Percentiles rank a stretch among this genome's conserved stretches.
Conservation (phyloP, 2,113 vertebrate genomes). For the Takifugu flavidus region DNA sequence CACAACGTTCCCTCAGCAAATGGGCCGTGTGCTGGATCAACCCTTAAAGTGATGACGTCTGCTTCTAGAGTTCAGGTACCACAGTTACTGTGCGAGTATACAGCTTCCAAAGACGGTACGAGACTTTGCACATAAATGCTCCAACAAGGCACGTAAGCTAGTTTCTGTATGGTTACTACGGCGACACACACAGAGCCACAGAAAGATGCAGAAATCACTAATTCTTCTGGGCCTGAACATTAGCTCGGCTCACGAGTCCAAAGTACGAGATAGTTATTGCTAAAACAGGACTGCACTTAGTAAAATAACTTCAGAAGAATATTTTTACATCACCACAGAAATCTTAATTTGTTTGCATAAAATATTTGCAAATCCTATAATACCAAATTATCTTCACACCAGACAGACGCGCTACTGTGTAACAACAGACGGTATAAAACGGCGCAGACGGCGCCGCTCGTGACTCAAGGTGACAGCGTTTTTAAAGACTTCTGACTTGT, state of each 20-base stretch:
- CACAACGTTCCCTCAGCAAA: conserved; percentile 26
- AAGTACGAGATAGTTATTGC: conserved; percentile 65
- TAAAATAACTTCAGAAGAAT: conserved; percentile 55
- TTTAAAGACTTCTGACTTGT: conserved; percentile 49
- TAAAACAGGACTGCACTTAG: conserved; percentile 62
- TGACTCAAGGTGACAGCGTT: conserved; percentile 47
- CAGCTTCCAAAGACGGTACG: conserved; percentile 18
- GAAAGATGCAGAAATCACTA: conserved; percentile 32
- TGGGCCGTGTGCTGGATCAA: conserved; percentile 10
- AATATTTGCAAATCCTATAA: conserved; percentile 50
- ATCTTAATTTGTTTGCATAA: conserved; percentile 66
- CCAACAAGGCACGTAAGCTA: conserved; percentile 69
- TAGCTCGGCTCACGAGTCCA: conserved; percentile 37
- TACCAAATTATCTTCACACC: conserved; percentile 45
- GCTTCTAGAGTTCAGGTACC: conserved; percentile 50
- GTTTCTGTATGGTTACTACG: conserved; percentile 40
- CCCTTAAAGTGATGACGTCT: background rate
- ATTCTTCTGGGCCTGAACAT: conserved; percentile 29
- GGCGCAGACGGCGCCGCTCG: conserved; percentile 39
- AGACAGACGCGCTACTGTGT: conserved; percentile 35
- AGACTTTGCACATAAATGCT: conserved; percentile 47
- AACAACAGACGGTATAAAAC: conserved; percentile 62
- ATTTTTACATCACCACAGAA: conserved; percentile 59
- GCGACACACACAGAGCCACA: conserved; percentile 53
- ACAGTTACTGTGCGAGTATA: conserved; percentile 11